Evolutionary conservation across 2,888 invertebrate genomes (phyloP).

Genomic region (Hirudinaria manillensis): DNA sequence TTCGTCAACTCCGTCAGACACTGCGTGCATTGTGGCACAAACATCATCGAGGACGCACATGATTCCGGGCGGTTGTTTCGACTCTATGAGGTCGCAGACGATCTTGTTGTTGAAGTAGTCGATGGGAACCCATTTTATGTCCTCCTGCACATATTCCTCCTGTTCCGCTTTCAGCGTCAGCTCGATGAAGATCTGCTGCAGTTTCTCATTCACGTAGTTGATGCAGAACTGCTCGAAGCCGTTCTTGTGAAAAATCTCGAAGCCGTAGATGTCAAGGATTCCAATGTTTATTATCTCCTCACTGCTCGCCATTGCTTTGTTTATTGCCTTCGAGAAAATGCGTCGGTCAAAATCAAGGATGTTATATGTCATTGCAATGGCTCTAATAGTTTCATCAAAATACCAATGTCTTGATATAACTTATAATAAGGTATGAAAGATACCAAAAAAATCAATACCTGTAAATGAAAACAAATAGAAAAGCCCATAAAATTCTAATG

Average conservation of each 20-base stretch:
- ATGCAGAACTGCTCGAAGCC: slow-evolving; percentile 70
- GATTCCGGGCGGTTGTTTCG: slow-evolving; percentile 61
- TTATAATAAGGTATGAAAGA: too few species aligned
- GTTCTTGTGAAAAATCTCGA: slow-evolving; percentile 66
- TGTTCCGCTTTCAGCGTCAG: slow-evolving; percentile 67
- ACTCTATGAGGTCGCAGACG: slow-evolving; percentile 66
- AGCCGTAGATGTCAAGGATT: slow-evolving; percentile 68
- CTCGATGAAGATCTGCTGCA: slow-evolving; percentile 69
- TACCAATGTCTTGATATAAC: too few species aligned
- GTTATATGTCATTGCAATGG: too few species aligned
- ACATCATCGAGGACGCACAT: slow-evolving; percentile 66
- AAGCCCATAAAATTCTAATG: not conserved
- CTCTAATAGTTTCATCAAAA: too few species aligned
- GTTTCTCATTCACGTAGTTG: slow-evolving; percentile 68
- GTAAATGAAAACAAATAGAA: not conserved
- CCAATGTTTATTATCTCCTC: slow-evolving; percentile 59
- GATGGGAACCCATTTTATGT: slow-evolving; percentile 65
- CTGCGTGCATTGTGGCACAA: slow-evolving; percentile 66
- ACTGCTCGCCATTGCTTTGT: slow-evolving; percentile 62
- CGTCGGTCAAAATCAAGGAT: not conserved
- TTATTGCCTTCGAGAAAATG: slow-evolving; percentile 58
- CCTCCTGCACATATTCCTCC: slow-evolving; percentile 66
- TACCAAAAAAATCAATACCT: not conserved
- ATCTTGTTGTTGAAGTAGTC: slow-evolving; percentile 68
- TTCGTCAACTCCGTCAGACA: slow-evolving; percentile 58